Evolutionary conservation across 2,888 invertebrate species (phyloP), one percentile per base, ranked within the genome.

Genomic region (Drosophila suboccidentalis): DNA sequence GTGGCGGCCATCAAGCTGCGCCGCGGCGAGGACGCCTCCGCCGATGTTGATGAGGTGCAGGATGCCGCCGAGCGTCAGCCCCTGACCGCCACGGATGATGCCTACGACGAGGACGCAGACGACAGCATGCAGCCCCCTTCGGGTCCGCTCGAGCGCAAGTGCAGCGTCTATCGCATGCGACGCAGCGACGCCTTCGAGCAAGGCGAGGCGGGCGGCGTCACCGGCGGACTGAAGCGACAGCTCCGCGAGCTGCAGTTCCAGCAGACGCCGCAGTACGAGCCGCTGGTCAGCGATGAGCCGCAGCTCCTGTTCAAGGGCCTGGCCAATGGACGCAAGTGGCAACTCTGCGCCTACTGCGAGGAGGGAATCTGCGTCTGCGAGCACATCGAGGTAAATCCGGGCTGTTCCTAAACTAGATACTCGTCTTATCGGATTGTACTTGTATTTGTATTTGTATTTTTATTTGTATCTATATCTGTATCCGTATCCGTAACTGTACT

Each of bases 311-410:
- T 91, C 71, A 92, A 92, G 74, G 92, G 92, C 26, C 75, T 92
- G 61, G 82, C 91, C 65, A 91, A 90, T 53, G 90, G 90, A 47
- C 91, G 92, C 64, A 93, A 93, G 75, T 91, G 90, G 84, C 90
- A 91, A 68, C 73, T 91, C 43, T 91, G 92, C 70, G 92, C 92
- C 67, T 93, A 92, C 80, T 93, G 92, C 78, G 93, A 93, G 84
- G 91, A 92, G 78, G 93, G 92, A 63, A 91, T 92, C 74, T 93
- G 93, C 82, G 84, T 92, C 59, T 93, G 93, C 78, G 93, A 93
- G 69, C 93, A 93, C 71, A 90, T 92, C 78, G 93, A 93, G 93
- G 93, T 93, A 93, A 92, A 76, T 75, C 34, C 51, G 55, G 32
- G 53, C 41, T 53, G 51, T 38, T 22, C 9, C 41, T 2, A 22